Base-by-base conservation (phyloP, 2,888 invertebrate species). In the Volucella inanis region DNA sequence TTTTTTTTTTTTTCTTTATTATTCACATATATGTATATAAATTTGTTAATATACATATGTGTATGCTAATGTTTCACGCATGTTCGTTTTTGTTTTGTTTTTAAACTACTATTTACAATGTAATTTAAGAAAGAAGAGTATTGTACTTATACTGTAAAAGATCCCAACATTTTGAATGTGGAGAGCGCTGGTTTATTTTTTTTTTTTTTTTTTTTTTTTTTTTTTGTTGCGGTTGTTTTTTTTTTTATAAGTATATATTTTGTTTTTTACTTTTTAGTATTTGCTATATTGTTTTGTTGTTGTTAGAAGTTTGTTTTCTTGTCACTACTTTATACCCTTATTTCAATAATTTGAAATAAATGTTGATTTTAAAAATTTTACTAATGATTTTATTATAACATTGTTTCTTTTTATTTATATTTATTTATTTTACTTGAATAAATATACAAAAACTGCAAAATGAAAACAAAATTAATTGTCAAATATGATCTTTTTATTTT, bases 121-220 rank as follows among this genome's bases (percentile, higher is more conserved):
- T 76, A 76, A 77, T 81, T 76, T 75, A 81, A 77, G 65, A 76
- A 81, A 85, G 71, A 71, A 85, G 85, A 85, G 85, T 85, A 85
- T 85, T 85, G 85, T 85, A 85, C 85, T 85, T 85, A 85, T 68
- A 81, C 81, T 72, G 85, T 80, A 79, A 64, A 83, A 79, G 72
- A 81, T 85, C 81, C 71, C 77, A 85, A 85, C 85, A 85, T 85
- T 85, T 85, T 81, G 50, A 85, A 85, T 81, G 85, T 77, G 76
- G 71, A 85, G 81, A 85, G 80, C 52, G 67, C 54, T 68, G 45
- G 59, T 80, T 79, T 64, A 68, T 0, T 22, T 22, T 22, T 22
- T 3, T 22, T 22, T 22, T 3, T 22, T 3, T 22, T 22, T 22
- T 2, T 18, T 22, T 2, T 22, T 45, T 31, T 62, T 54, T 47